phyloP scores from a whole-genome alignment of 2,113 vertebrate species.

The Telmatochromis sp. region DNA sequence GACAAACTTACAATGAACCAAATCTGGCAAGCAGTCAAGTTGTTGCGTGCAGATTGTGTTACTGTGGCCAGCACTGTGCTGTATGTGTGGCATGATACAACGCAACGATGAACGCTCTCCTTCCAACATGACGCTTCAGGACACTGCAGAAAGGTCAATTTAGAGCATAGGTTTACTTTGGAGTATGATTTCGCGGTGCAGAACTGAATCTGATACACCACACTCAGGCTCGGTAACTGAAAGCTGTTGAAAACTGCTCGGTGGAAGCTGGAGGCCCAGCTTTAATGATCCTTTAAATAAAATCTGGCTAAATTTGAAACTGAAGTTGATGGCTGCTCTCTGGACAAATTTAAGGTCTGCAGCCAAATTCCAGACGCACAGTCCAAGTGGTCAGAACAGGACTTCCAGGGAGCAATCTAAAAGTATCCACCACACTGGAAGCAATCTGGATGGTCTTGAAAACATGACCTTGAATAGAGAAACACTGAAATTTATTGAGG shows the following conservation, averaged over 20 bases:
- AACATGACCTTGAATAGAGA: background rate
- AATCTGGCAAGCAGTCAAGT: background rate
- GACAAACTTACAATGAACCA: background rate
- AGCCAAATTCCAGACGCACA: background rate
- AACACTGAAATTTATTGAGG: background rate
- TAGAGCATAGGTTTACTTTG: background rate
- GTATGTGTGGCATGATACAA: background rate
- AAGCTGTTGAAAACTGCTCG: background rate
- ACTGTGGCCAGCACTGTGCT: background rate
- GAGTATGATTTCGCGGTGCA: background rate
- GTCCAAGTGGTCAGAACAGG: background rate
- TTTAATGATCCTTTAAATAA: background rate
- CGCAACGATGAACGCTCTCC: background rate
- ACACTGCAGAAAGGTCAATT: background rate
- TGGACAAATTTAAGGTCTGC: background rate
- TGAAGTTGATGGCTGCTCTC: background rate
- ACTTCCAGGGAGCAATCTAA: background rate
- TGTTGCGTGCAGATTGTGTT: background rate
- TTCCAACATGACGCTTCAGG: background rate
- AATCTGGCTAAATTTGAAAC: background rate
- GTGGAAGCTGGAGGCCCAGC: background rate
- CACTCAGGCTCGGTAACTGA: background rate
- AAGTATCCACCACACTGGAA: background rate
- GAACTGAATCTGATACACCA: background rate
- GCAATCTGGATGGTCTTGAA: background rate